phyloP scores from a whole-genome alignment of 1,140 invertebrate genomes.

The Amphibalanus amphitrite region DNA sequence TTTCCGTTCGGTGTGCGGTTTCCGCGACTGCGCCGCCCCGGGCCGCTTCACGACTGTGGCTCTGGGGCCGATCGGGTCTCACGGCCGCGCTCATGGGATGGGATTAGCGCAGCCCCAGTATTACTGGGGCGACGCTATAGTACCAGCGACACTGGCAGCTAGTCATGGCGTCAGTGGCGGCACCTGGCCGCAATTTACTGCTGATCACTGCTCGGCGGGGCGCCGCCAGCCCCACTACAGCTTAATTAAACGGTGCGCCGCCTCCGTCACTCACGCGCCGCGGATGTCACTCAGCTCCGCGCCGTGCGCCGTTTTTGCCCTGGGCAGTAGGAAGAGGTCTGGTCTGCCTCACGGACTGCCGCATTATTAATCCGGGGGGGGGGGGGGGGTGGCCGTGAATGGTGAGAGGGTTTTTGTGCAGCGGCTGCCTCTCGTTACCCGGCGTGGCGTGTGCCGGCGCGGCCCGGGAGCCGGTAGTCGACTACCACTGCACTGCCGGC shows the following conservation, averaged over 20 bases:
- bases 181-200: neutral
- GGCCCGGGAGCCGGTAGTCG: too few species aligned
- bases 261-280: neutral
- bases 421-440: neutral
- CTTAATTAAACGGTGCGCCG: neutral
- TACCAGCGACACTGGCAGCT: too few species aligned
- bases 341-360: neutral
- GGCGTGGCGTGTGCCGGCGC: too few species aligned
- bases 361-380: neutral
- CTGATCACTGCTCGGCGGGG: neutral
- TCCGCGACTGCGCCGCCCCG: too few species aligned
- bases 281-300: neutral
- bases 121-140: too few species aligned
- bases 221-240: neutral
- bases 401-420: neutral
- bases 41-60: too few species aligned
- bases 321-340: too few species aligned
- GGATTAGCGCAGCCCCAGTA: too few species aligned
- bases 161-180: neutral
- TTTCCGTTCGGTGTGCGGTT: too few species aligned
- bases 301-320: neutral
- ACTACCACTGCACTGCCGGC: too few species aligned
- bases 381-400: neutral
- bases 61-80: too few species aligned
- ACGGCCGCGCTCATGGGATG: too few species aligned